phyloP scores from a whole-genome alignment of 2,797 vertebrate genomes.

The Aerospiza tachiro region DNA sequence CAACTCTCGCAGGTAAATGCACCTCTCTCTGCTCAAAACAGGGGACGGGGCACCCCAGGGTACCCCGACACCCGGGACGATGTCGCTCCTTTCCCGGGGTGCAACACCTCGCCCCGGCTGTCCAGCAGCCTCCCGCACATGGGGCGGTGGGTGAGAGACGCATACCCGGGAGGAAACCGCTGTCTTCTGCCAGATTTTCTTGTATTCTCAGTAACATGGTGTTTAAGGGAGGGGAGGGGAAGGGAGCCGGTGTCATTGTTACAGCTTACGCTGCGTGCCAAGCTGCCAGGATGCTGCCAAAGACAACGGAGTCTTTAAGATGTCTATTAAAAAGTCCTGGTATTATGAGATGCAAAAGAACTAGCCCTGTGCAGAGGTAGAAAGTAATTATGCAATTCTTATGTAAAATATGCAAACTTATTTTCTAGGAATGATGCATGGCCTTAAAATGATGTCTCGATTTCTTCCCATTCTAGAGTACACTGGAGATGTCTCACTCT shows the following conservation, averaged over 20 bases:
- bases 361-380: background rate
- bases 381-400: background rate
- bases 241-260: conserved; percentile 64
- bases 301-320: conserved; percentile 55
- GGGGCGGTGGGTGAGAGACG: conserved; percentile 40
- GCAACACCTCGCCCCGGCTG: conserved; percentile 68
- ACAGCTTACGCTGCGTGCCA: conserved; percentile 49
- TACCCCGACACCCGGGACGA: conserved; percentile 69
- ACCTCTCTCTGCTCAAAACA: background rate
- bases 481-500: background rate
- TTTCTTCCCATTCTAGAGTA: background rate
- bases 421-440: background rate
- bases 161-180: conserved; percentile 41
- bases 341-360: background rate
- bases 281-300: conserved; percentile 65
- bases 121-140: conserved; percentile 54
- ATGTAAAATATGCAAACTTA: background rate
- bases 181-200: conserved; percentile 65
- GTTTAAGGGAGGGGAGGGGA: conserved; percentile 30
- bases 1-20: background rate
- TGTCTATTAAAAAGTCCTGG: conserved; percentile 36
- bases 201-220: conserved; percentile 63
- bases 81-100: background rate
- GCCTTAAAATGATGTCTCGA: background rate
- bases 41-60: conserved; percentile 20